Percentiles rank a stretch among this genome's conserved stretches.
Conservation (phyloP, 2,888 invertebrate genomes). For the Belgica antarctica region DNA sequence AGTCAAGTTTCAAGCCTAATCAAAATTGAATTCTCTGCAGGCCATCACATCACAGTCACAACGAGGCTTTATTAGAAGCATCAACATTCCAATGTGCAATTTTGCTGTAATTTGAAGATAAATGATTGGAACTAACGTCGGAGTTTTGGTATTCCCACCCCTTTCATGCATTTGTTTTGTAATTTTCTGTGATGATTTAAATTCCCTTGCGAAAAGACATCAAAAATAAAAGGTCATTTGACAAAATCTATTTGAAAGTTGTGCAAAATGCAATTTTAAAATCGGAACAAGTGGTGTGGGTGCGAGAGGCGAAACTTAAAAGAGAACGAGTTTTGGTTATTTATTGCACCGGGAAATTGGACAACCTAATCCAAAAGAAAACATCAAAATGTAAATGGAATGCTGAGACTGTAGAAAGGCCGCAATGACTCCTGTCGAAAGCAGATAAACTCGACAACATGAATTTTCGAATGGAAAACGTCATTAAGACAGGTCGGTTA, state of each 20-base stretch:
- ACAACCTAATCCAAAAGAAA: constrained; percentile 29
- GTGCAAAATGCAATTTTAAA: constrained; percentile 20
- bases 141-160: background rate
- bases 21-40: background rate
- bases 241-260: constrained; percentile 20
- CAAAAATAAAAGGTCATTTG: constrained; percentile 37
- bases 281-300: background rate
- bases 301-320: constrained; percentile 8
- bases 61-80: background rate
- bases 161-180: background rate
- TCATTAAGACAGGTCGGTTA: constrained; percentile 20
- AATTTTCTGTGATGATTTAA: constrained; percentile 23
- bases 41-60: background rate
- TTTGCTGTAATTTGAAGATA: constrained; percentile 43
- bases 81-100: constrained; percentile 21
- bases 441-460: constrained; percentile 28
- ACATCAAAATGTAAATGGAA: constrained; percentile 21
- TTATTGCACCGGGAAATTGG: constrained; percentile 43
- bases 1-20: background rate
- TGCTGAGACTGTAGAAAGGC: background rate
- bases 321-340: constrained; percentile 22
- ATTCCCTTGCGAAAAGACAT: constrained; percentile 31
- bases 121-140: constrained; percentile 41
- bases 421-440: constrained; percentile 17
- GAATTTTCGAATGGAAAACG: constrained; percentile 30